phyloP scores from a whole-genome alignment of 2,888 invertebrate species.

The Anagyrus pseudococci region DNA sequence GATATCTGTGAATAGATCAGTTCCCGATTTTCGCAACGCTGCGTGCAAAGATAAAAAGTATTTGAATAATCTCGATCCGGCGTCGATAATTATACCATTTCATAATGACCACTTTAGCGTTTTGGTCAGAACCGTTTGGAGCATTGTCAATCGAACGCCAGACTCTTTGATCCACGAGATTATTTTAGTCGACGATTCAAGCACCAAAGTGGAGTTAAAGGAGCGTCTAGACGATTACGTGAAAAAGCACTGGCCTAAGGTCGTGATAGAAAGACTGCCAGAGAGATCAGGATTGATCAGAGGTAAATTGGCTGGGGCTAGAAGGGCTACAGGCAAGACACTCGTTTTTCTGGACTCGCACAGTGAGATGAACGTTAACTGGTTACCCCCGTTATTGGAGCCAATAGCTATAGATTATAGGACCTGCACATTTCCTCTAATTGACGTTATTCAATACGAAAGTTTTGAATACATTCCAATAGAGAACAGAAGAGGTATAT shows the following conservation, averaged over 20 bases:
- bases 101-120: constrained; percentile 93
- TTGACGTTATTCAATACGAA: constrained; percentile 89
- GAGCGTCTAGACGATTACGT: constrained; percentile 79
- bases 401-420: constrained; percentile 86
- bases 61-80: constrained; percentile 74
- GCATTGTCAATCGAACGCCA: constrained; percentile 85
- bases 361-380: constrained; percentile 88
- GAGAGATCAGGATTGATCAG: constrained; percentile 84
- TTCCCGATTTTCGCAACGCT: constrained; percentile 76
- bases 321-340: constrained; percentile 76
- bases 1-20: constrained; percentile 85
- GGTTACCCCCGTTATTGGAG: constrained; percentile 90
- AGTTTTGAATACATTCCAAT: constrained; percentile 93
- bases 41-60: constrained; percentile 76
- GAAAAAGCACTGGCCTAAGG: constrained; percentile 72
- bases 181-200: constrained; percentile 87
- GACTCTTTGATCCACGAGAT: constrained; percentile 80
- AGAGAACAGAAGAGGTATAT: constrained; percentile 92
- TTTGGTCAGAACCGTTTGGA: constrained; percentile 77
- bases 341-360: constrained; percentile 93
- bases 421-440: constrained; percentile 92
- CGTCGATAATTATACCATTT: constrained; percentile 92
- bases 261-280: constrained; percentile 75
- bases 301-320: constrained; percentile 86
- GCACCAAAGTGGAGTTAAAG: constrained; percentile 72